phyloP scores from a whole-genome alignment of 2,113 vertebrate species.

The Microcebus ravelobensis region DNA sequence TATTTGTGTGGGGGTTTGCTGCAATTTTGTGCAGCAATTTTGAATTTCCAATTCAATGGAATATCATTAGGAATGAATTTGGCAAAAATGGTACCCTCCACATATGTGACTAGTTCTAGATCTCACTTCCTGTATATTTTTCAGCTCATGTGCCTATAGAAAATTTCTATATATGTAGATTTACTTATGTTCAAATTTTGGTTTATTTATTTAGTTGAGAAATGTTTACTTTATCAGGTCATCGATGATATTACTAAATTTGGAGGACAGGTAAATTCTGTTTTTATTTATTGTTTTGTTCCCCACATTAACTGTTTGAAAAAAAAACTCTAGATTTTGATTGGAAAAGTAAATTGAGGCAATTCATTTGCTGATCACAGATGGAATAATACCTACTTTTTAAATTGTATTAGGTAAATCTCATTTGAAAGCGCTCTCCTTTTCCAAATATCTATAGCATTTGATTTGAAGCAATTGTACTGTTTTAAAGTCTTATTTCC shows the following conservation, averaged over 20 bases:
- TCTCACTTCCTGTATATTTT: conserved; percentile 7
- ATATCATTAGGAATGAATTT: conserved; percentile 46
- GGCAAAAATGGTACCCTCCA: neutral
- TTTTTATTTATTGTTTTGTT: neutral
- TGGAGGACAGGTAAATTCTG: neutral
- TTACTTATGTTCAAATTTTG: neutral
- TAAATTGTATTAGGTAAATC: neutral
- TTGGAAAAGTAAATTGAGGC: neutral
- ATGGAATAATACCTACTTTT: neutral
- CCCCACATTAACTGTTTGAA: neutral
- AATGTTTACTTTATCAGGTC: neutral
- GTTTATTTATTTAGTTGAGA: neutral
- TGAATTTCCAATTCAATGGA: neutral
- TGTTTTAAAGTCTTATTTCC: neutral
- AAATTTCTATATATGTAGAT: neutral
- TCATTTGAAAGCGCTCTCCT: neutral
- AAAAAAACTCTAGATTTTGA: neutral
- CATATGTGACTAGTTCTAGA: conserved; percentile 13
- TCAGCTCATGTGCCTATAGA: neutral
- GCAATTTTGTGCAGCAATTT: neutral
- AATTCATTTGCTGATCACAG: neutral
- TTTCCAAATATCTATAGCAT: neutral
- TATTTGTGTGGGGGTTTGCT: neutral
- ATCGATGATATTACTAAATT: neutral
- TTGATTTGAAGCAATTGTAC: neutral